Conservation (phyloP, 2,888 invertebrate genomes). For the Conops quadrifasciatus region DNA sequence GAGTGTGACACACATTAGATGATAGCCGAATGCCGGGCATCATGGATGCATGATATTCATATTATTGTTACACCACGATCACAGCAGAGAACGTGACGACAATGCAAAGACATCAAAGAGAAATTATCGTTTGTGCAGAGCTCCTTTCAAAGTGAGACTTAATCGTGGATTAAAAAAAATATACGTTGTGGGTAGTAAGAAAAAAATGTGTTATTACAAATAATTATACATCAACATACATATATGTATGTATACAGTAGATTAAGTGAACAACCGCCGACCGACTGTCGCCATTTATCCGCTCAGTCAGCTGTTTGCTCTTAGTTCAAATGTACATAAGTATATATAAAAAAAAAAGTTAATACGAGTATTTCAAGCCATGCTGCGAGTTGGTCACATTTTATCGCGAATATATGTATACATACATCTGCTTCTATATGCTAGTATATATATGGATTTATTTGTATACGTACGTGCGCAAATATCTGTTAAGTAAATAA, state of each 20-base stretch:
- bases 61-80: slow-evolving; percentile 13
- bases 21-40: not conserved
- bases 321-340: too few species aligned
- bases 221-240: not conserved
- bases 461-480: not conserved
- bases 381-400: not conserved
- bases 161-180: slow-evolving; percentile 11
- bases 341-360: too few species aligned
- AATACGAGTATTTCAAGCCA: too few species aligned
- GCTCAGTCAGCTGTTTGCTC: too few species aligned
- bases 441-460: too few species aligned
- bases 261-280: too few species aligned
- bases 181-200: not conserved
- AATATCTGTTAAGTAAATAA: not conserved
- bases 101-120: not conserved
- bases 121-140: not conserved
- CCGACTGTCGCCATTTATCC: too few species aligned
- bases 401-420: too few species aligned
- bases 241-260: not conserved
- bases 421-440: too few species aligned
- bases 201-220: not conserved
- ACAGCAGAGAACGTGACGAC: slow-evolving; percentile 26
- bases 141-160: not conserved
- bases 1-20: not conserved
- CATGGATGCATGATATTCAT: not conserved